Evolutionary conservation across 2,797 vertebrate genomes (phyloP).

Genomic region (Sebastes dallii): DNA sequence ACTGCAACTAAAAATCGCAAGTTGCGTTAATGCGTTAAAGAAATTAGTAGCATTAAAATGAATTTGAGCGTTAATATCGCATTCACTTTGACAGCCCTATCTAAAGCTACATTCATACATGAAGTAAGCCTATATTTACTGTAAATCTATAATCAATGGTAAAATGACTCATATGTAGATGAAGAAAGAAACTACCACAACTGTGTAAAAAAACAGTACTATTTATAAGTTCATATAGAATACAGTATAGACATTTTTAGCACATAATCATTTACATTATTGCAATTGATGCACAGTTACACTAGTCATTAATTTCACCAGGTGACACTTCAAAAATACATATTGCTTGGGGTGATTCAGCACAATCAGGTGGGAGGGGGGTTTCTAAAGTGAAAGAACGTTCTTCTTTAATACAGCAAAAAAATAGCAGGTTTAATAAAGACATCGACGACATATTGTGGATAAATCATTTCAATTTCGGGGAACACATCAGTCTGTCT

Average conservation of each 20-base stretch:
- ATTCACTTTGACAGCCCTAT: no score
- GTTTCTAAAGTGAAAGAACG: constrained; percentile 28
- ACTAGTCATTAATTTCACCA: constrained; percentile 64
- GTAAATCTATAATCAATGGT: background rate
- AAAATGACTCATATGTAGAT: background rate
- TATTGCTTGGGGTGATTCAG: constrained; percentile 73
- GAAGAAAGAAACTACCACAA: constrained; percentile 45
- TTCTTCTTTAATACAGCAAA: constrained; percentile 37
- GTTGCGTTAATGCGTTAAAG: no score
- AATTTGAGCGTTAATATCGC: no score
- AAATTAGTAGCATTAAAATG: no score
- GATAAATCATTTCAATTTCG: constrained; percentile 6
- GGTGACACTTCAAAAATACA: constrained; percentile 68
- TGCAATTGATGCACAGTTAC: constrained; percentile 77
- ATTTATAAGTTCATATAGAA: constrained; percentile 71
- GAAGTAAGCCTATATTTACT: background rate
- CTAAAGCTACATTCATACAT: background rate
- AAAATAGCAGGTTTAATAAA: constrained; percentile 30
- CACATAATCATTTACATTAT: constrained; percentile 79
- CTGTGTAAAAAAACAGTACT: constrained; percentile 61
- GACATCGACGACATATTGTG: constrained; percentile 23
- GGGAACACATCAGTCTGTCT: constrained; percentile 27
- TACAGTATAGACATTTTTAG: constrained; percentile 67
- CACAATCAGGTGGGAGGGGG: constrained; percentile 36
- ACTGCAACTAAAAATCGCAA: no score